Percentiles rank a stretch among this genome's conserved stretches.
phyloP scores from a whole-genome alignment of 2,797 vertebrate genomes.

The Antrozous pallidus region DNA sequence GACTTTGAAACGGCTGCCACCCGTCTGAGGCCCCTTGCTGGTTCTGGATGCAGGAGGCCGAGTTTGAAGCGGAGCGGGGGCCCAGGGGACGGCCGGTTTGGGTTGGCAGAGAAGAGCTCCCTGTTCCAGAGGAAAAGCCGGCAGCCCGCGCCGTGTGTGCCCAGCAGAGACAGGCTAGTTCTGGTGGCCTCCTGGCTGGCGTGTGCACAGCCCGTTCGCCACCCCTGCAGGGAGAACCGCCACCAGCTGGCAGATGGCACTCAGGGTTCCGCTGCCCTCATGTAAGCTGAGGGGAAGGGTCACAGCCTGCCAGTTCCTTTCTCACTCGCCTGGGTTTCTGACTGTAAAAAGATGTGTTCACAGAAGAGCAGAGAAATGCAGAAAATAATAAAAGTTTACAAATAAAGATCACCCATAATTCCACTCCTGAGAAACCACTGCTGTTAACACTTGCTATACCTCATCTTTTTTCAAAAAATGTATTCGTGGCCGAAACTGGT shows the following conservation, averaged over 20 bases:
- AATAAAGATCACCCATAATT: background rate
- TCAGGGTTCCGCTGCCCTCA: background rate
- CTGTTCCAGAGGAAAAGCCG: conserved; percentile 49
- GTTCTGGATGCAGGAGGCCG: conserved; percentile 47
- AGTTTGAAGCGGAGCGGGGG: conserved; percentile 3
- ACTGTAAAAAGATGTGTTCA: background rate
- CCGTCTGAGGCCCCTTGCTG: conserved; percentile 57
- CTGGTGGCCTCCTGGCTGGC: background rate
- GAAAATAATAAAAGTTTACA: background rate
- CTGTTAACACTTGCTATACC: background rate
- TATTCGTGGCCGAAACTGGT: too few species aligned
- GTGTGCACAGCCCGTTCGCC: background rate
- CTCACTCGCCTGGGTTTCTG: background rate
- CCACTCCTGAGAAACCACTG: background rate
- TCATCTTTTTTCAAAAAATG: background rate
- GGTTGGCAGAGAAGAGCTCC: conserved; percentile 59
- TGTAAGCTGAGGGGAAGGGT: background rate
- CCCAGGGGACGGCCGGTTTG: conserved; percentile 39
- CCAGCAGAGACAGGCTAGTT: conserved; percentile 39
- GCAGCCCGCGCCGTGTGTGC: background rate
- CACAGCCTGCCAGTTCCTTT: background rate
- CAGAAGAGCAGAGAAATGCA: conserved; percentile 17
- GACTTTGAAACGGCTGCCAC: conserved; percentile 75
- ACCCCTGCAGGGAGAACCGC: background rate
- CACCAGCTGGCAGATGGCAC: background rate